Conservation (phyloP, 2,113 vertebrate species). For the Raphicerus campestris region DNA sequence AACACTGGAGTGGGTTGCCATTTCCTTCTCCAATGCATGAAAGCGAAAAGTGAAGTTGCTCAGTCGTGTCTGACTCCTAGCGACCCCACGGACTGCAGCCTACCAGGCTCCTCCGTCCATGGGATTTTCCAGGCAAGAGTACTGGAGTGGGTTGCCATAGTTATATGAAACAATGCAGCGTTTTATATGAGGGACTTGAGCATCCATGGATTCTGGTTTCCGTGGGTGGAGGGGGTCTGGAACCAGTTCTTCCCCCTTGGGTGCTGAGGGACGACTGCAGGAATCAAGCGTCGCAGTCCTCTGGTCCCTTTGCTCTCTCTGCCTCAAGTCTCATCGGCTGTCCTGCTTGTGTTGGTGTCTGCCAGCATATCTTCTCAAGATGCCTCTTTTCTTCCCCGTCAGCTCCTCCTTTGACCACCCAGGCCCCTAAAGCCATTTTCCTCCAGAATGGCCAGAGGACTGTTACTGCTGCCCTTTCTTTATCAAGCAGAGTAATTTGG, state of each 20-base stretch:
- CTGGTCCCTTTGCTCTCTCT: rapidly evolving
- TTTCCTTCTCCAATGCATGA: no score
- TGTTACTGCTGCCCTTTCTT: rapidly evolving
- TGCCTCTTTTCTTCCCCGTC: background rate
- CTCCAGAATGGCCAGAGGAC: background rate
- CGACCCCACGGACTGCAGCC: no score
- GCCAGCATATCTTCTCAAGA: background rate
- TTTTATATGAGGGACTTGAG: background rate
- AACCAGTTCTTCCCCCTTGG: background rate
- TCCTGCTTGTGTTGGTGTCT: background rate
- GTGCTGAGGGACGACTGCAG: background rate
- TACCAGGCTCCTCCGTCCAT: no score
- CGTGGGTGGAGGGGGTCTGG: background rate
- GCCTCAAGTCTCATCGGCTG: background rate
- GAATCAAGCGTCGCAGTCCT: no score
- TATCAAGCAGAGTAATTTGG: rapidly evolving
- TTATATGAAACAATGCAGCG: background rate
- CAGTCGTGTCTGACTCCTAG: no score
- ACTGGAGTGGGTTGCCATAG: no score
- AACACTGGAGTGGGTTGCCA: no score
- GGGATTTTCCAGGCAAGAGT: no score
- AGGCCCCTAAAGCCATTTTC: background rate
- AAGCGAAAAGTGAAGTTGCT: no score
- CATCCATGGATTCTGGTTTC: background rate
- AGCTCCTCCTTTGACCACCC: background rate